A percentile compares a stretch with the other conserved stretches of the same genome.
Conservation (phyloP, 2,113 vertebrate species). For the Brevimyrus niger region DNA sequence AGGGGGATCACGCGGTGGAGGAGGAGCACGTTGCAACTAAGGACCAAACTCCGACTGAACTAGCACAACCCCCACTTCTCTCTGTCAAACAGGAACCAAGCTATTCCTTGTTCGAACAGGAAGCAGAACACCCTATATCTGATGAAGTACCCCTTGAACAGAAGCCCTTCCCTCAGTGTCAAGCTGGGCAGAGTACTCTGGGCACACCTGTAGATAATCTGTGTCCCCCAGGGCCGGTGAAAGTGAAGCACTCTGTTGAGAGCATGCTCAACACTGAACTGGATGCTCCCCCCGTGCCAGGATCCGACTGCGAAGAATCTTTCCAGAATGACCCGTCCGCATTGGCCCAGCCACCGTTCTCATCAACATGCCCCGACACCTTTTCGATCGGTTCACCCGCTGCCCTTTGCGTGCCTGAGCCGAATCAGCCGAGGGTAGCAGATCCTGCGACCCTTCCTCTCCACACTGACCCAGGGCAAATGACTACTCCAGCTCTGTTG, state of each 20-base stretch:
- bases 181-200: constrained; percentile 6
- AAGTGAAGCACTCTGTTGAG: constrained; percentile 34
- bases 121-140: constrained; percentile 20
- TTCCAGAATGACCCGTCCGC: constrained; percentile 27
- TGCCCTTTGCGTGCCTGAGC: constrained; percentile 24
- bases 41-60: constrained; percentile 17
- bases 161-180: constrained; percentile 11
- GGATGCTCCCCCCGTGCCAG: constrained; percentile 11
- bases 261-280: constrained; percentile 34
- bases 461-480: constrained; percentile 34
- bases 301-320: constrained; percentile 14
- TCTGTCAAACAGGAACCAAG: background rate
- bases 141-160: constrained; percentile 32
- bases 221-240: constrained; percentile 12
- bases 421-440: constrained; percentile 16
- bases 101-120: background rate
- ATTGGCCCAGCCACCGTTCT: background rate
- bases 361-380: constrained; percentile 21
- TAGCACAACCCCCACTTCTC: background rate
- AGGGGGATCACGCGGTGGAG: constrained; percentile 61
- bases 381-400: constrained; percentile 35
- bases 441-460: constrained; percentile 12
- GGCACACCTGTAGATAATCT: background rate
- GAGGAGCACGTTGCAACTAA: constrained; percentile 32
- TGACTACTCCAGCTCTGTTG: constrained; percentile 23